These are phyloP conservation scores for Perodicticus potto DNA, from an alignment of 2,797 vertebrate genomes.

Conservation along the genomic window DNA sequence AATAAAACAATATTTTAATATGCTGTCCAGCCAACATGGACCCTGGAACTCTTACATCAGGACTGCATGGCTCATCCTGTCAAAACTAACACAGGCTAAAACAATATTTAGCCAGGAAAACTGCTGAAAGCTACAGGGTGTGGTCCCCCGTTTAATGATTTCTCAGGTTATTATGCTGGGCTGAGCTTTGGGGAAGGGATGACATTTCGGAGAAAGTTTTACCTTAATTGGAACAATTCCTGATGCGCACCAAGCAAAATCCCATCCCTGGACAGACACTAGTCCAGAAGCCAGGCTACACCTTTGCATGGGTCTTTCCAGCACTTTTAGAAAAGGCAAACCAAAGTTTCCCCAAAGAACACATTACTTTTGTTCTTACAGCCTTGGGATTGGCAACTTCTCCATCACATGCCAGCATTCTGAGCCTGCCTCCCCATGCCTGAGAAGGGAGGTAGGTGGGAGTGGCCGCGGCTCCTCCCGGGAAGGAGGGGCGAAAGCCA, in stretches of 20 bases:
- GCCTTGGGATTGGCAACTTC: background rate
- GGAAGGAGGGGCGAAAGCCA: no score
- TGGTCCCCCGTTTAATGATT: background rate
- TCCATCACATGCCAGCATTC: background rate
- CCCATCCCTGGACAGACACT: background rate
- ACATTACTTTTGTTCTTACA: background rate
- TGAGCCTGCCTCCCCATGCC: background rate
- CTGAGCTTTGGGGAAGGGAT: background rate
- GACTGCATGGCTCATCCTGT: conserved; percentile 34
- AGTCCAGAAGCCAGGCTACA: background rate
- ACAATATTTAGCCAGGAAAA: conserved; percentile 10
- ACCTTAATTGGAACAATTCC: background rate
- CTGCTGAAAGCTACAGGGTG: background rate
- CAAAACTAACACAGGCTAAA: background rate
- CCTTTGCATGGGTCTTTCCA: background rate
- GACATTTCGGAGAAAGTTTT: background rate
- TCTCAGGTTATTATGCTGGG: background rate
- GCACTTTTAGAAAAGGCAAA: background rate
- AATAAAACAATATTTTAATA: conserved; percentile 36
- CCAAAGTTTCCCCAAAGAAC: background rate
- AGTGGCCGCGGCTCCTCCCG: fast-evolving
- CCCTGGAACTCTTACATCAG: background rate
- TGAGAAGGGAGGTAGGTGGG: background rate
- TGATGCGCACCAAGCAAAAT: background rate
- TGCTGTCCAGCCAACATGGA: background rate